Evolutionary conservation across 2,797 vertebrate genomes (phyloP), one percentile per base, ranked within the genome.

Genomic region (Remorina albescens): DNA sequence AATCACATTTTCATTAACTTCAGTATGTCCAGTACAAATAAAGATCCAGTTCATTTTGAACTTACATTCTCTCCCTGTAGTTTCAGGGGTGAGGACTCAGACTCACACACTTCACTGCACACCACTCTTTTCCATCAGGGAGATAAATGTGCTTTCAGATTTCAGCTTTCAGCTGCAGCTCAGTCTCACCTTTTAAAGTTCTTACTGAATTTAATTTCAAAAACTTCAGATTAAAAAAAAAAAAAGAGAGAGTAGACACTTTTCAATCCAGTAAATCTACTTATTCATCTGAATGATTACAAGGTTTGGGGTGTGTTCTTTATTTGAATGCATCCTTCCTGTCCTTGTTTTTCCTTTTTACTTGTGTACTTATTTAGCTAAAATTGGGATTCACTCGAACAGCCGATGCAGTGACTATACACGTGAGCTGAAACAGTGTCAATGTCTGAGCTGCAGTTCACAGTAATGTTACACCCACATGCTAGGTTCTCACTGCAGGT

Each of bases 1-100:
- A 80, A 67, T 87, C 86, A 86, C 89, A 91, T 80, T 83, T 71
- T 73, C 70, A 60, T 41, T 19, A 15, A 25, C 9, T 9, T 63
- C 51, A 76, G 64, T 83, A 86, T 91, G 69, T 87, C 89, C 85
- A 88, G 72, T 80, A 72, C 66, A 51, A 65, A 55, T 46, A 82
- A 83, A 63, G 55, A 68, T 80, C 74, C 78, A 63, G 84, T 80
- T 92, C 76, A 84, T 71, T 88, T 81, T 84, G 77, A 87, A 86
- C 82, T 65, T 86, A 89, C 88, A 92, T 88, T 91, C 81, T 64
- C 77, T 80, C 63, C 36, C 68, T 56, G 71, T 58, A 67, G 75
- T 63, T 44, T 59, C 78, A 72, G 50, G 44, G 26, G 30, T 36
- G n/a, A 28, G 47, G 76, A 63, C 51, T 65, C 53, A 30, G 54